Conservation (phyloP, 2,797 vertebrate species). For the Gadopsis marmoratus region DNA sequence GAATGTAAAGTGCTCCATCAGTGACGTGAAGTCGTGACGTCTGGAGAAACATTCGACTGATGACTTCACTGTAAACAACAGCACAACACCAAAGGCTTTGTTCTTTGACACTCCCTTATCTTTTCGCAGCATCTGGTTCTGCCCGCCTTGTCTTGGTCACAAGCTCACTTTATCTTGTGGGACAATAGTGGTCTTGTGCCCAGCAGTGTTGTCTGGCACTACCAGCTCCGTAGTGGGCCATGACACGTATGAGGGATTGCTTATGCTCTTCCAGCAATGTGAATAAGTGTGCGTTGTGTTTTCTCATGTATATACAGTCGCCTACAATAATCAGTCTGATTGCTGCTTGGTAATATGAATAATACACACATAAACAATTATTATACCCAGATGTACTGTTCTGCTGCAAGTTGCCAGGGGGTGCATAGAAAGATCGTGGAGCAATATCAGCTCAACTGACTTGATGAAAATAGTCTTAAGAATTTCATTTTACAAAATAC, state of each 20-base stretch:
- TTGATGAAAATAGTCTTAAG: neutral
- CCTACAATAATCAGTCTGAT: slow-evolving; percentile 23
- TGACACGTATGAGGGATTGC: slow-evolving; percentile 70
- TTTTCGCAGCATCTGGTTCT: slow-evolving; percentile 84
- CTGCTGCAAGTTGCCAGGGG: neutral
- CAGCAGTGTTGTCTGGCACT: slow-evolving; percentile 86
- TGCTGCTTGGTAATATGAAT: slow-evolving; percentile 35
- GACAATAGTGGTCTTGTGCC: slow-evolving; percentile 92
- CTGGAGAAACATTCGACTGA: slow-evolving; percentile 46
- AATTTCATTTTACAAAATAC: neutral
- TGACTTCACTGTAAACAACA: slow-evolving; percentile 69
- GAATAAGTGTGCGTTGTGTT: slow-evolving; percentile 41
- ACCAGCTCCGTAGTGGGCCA: slow-evolving; percentile 85
- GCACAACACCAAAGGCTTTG: slow-evolving; percentile 75
- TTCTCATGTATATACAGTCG: slow-evolving; percentile 26
- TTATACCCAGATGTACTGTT: neutral
- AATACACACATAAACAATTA: slow-evolving; percentile 6
- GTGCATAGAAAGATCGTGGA: neutral
- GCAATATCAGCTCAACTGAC: neutral
- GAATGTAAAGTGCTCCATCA: slow-evolving; percentile 45
- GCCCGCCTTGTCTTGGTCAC: slow-evolving; percentile 76
- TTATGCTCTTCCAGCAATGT: slow-evolving; percentile 53
- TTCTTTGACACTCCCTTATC: slow-evolving; percentile 84
- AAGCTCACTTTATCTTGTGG: slow-evolving; percentile 87
- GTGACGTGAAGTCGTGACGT: slow-evolving; percentile 30